phyloP scores from a whole-genome alignment of 2,113 vertebrate species.

The Aspiorhynchus laticeps region DNA sequence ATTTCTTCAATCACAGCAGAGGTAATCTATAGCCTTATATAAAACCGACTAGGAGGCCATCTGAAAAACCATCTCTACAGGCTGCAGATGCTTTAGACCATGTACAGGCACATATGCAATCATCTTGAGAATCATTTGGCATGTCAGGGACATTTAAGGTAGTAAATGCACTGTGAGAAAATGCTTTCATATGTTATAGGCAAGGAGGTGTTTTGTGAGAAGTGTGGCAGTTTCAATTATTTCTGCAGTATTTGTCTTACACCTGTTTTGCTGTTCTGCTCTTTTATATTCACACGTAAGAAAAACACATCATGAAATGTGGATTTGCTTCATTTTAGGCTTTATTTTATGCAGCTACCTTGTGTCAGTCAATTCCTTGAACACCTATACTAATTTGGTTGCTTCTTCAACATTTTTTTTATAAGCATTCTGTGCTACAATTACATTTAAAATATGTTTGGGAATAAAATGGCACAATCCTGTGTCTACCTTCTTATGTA shows the following conservation, averaged over 20 bases:
- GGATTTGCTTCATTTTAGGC: not conserved
- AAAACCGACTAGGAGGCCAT: constrained; percentile 36
- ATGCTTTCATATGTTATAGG: not conserved
- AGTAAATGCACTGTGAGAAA: not conserved
- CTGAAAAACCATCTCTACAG: constrained; percentile 2
- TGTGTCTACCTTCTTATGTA: not conserved
- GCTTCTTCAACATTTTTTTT: not conserved
- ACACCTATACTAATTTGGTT: not conserved
- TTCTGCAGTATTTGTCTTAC: constrained; percentile 2
- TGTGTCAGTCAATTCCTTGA: not conserved
- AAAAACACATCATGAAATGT: not conserved
- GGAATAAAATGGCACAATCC: not conserved
- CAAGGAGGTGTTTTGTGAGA: not conserved
- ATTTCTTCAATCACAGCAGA: constrained; percentile 56
- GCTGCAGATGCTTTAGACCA: not conserved
- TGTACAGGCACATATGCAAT: not conserved
- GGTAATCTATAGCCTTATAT: constrained; percentile 54
- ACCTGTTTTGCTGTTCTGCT: not conserved
- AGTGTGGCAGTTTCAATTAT: not conserved
- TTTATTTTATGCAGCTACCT: not conserved
- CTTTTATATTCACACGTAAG: not conserved
- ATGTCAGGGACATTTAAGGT: constrained; percentile 10
- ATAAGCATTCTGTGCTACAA: not conserved
- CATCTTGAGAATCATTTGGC: constrained; percentile 21
- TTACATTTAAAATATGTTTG: not conserved